Conservation (phyloP, 2,797 vertebrate genomes). For the Hydrophis major region DNA sequence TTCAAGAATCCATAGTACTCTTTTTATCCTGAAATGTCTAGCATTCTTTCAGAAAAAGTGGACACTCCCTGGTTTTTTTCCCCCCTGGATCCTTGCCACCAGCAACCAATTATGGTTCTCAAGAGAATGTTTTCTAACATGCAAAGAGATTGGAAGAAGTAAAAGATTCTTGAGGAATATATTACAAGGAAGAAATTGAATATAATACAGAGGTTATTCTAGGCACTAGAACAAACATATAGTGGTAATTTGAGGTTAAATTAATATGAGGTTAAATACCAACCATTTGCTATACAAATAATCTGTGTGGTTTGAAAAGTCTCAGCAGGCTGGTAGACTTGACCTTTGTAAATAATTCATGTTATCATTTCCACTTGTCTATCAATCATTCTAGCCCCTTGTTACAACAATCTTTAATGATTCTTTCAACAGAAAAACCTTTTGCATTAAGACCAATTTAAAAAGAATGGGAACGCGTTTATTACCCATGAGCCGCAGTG, state of each 20-base stretch:
- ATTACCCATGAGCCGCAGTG: background rate
- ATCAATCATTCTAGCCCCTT: constrained; percentile 21
- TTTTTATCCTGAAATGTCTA: background rate
- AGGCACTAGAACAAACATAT: constrained; percentile 20
- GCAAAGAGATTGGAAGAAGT: constrained; percentile 14
- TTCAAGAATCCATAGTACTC: background rate
- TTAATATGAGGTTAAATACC: constrained; percentile 44
- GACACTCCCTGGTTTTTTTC: background rate
- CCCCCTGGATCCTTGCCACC: background rate
- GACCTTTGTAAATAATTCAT: constrained; percentile 33
- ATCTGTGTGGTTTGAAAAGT: constrained; percentile 16
- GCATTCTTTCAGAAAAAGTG: background rate
- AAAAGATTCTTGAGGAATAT: constrained; percentile 28
- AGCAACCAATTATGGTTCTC: constrained; percentile 33
- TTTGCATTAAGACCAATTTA: background rate
- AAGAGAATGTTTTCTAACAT: constrained; percentile 18
- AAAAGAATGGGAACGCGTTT: background rate
- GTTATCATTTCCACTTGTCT: constrained; percentile 24
- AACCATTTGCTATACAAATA: constrained; percentile 20
- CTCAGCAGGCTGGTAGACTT: constrained; percentile 12
- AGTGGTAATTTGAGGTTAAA: constrained; percentile 35
- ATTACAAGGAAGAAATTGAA: constrained; percentile 25
- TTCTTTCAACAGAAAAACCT: constrained; percentile 1
- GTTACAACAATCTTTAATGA: background rate
- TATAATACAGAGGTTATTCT: constrained; percentile 23